phyloP scores from a whole-genome alignment of 1,140 invertebrate species.

The Drosophila biarmipes region DNA sequence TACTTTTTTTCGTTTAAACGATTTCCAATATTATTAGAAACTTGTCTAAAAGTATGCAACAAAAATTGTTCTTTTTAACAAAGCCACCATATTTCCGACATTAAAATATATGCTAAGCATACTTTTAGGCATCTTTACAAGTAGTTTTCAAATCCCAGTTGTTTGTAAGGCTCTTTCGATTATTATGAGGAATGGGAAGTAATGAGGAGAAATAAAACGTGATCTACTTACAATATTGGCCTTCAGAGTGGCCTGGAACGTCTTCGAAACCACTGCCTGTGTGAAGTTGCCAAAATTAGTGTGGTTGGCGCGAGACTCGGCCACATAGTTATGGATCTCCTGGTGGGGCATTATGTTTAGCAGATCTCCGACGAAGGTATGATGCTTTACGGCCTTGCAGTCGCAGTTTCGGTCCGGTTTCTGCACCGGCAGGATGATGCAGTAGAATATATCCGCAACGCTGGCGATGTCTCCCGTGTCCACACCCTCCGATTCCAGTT shows the following conservation, averaged over 20 bases:
- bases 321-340: constrained; percentile 30
- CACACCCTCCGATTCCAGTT: constrained; percentile 23
- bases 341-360: constrained; percentile 45
- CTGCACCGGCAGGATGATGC: constrained; percentile 37
- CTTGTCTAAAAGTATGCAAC: too few relatives aligned
- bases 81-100: too few relatives aligned
- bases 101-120: too few relatives aligned
- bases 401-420: constrained; percentile 23
- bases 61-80: too few relatives aligned
- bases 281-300: constrained; percentile 56
- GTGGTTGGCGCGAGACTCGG: background rate
- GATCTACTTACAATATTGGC: constrained; percentile 46
- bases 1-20: too few relatives aligned
- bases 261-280: constrained; percentile 26
- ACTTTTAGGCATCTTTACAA: too few relatives aligned
- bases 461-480: constrained; percentile 50
- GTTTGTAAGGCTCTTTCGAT: too few relatives aligned
- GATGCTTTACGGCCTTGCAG: constrained; percentile 42
- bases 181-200: background rate
- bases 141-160: too few relatives aligned
- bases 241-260: constrained; percentile 48
- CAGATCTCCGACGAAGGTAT: constrained; percentile 54
- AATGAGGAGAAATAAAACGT: background rate
- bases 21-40: too few relatives aligned
- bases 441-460: constrained; percentile 56